Conservation (phyloP, 2,113 vertebrate genomes). For the Megaleporinus macrocephalus region DNA sequence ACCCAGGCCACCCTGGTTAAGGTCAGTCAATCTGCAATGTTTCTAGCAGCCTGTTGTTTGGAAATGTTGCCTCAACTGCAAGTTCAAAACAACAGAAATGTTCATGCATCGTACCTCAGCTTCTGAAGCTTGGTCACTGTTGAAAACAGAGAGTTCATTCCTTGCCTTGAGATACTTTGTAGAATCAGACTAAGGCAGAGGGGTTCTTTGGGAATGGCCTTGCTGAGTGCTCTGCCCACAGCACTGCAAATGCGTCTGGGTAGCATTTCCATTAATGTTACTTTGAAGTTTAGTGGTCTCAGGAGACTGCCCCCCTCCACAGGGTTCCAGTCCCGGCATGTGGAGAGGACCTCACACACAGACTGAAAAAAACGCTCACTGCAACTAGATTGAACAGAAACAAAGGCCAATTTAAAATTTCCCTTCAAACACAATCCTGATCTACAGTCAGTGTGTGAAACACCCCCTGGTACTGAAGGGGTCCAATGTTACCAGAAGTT, state of each 20-base stretch:
- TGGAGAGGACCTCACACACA: conserved; percentile 32
- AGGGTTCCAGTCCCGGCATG: conserved; percentile 12
- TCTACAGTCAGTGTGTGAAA: no score
- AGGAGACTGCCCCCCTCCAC: conserved; percentile 17
- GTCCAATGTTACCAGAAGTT: no score
- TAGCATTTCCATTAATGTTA: conserved; percentile 42
- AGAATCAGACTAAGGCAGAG: conserved; percentile 30
- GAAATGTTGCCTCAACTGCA: neutral
- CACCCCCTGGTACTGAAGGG: no score
- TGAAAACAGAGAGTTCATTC: conserved; percentile 38
- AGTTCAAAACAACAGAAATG: neutral
- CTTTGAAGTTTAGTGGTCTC: conserved; percentile 22
- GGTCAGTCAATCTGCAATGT: no score
- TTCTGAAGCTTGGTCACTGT: conserved; percentile 13
- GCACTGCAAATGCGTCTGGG: conserved; percentile 21
- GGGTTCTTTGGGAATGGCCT: neutral
- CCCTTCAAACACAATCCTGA: no score
- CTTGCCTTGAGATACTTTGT: conserved; percentile 35
- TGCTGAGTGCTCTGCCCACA: conserved; percentile 22
- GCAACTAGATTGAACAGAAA: conserved; percentile 20
- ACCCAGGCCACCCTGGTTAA: no score
- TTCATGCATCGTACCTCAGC: conserved; percentile 27
- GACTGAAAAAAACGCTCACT: conserved; percentile 33
- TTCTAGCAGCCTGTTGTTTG: no score
- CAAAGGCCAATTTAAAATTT: neutral